phyloP scores from a whole-genome alignment of 2,797 vertebrate species.

The Glossophaga mutica region DNA sequence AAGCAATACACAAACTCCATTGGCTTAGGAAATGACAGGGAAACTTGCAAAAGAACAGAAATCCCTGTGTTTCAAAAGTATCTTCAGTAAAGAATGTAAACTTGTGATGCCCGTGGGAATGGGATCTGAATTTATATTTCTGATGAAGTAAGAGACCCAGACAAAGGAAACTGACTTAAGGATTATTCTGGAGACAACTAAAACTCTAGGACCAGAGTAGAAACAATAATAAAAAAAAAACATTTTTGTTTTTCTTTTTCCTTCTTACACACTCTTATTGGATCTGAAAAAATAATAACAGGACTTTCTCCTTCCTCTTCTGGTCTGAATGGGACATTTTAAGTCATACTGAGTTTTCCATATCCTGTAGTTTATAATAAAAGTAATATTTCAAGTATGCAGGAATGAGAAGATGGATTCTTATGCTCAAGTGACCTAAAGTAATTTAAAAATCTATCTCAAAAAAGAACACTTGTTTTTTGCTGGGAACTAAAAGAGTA shows the following conservation, averaged over 20 bases:
- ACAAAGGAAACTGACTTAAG: neutral
- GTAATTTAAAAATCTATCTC: neutral
- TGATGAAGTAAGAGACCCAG: neutral
- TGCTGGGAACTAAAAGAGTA: neutral
- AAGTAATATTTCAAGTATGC: neutral
- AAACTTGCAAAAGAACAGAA: neutral
- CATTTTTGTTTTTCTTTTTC: neutral
- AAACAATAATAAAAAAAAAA: neutral
- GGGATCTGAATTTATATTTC: neutral
- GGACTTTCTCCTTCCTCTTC: neutral
- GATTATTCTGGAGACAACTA: neutral
- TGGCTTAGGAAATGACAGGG: neutral
- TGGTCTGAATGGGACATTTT: neutral
- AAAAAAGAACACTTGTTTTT: neutral
- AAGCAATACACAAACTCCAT: neutral
- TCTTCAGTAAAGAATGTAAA: neutral
- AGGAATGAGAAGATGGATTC: neutral
- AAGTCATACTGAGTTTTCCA: neutral
- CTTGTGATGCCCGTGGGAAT: no score
- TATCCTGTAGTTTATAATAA: neutral
- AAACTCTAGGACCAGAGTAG: neutral
- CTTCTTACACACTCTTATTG: neutral
- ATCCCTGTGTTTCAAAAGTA: neutral
- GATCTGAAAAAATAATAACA: neutral
- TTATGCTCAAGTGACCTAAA: neutral